phyloP scores from a whole-genome alignment of 1,140 invertebrate species.

The Zophobas morio region DNA sequence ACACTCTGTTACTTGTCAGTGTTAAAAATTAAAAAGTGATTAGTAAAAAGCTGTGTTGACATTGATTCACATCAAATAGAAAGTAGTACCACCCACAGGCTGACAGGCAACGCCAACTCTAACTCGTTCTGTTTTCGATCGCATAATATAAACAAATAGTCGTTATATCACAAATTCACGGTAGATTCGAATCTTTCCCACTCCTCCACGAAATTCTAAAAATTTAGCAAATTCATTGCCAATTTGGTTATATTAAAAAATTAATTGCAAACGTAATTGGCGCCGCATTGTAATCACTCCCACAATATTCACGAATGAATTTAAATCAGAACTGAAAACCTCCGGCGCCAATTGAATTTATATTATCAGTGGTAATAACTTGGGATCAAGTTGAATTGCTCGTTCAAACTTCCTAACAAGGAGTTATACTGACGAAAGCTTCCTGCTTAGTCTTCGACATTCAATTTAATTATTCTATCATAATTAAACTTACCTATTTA shows the following conservation, averaged over 20 bases:
- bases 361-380: slow-evolving; percentile 36
- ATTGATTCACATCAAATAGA: too few species aligned
- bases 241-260: too few species aligned
- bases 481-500: slow-evolving; percentile 25
- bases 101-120: too few species aligned
- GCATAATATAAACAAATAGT: too few species aligned
- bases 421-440: slow-evolving; percentile 29
- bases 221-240: background rate
- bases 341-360: slow-evolving; percentile 10
- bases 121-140: too few species aligned
- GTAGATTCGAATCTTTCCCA: too few species aligned
- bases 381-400: slow-evolving; percentile 23
- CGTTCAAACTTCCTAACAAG: slow-evolving; percentile 38
- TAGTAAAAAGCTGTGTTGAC: too few species aligned
- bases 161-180: too few species aligned
- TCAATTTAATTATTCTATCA: slow-evolving; percentile 20
- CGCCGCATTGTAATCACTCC: background rate
- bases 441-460: slow-evolving; percentile 12
- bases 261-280: too few species aligned
- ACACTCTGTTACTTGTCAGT: too few species aligned
- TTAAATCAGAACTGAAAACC: slow-evolving; percentile 2
- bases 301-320: background rate
- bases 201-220: background rate
- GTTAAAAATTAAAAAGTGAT: too few species aligned
- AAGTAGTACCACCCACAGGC: too few species aligned